These are phyloP conservation scores for Tor tambroides DNA, from an alignment of 2,113 vertebrate genomes.

Conservation along the genomic window DNA sequence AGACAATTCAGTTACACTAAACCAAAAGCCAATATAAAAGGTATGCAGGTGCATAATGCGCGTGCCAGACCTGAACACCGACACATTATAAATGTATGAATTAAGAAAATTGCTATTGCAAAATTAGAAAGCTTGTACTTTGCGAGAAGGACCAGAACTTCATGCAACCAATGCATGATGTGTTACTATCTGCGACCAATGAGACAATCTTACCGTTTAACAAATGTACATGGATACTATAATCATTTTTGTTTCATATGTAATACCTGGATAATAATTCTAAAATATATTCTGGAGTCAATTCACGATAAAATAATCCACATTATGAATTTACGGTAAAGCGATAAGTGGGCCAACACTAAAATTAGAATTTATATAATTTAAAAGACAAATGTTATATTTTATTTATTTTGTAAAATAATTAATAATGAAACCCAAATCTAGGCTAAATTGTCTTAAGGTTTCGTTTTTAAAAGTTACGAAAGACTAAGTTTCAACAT, in stretches of 20 bases:
- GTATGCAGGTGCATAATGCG: constrained; percentile 25
- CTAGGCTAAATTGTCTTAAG: not conserved
- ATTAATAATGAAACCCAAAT: not conserved
- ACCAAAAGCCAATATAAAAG: constrained; percentile 7
- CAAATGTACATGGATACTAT: not conserved
- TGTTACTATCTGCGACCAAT: not conserved
- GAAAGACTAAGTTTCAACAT: not conserved
- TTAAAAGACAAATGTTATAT: not conserved
- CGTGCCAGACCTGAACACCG: not conserved
- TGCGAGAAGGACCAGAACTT: not conserved
- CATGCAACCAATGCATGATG: not conserved
- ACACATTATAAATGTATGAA: not conserved
- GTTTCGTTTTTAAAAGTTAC: not conserved
- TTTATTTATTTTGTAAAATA: not conserved
- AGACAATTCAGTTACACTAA: constrained; percentile 23
- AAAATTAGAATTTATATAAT: not conserved
- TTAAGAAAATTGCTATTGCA: not conserved
- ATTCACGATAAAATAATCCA: not conserved
- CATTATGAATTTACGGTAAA: not conserved
- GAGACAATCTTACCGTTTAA: not conserved
- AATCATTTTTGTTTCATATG: not conserved
- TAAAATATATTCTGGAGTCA: not conserved
- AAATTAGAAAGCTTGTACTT: not conserved
- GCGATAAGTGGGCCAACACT: not conserved
- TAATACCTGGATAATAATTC: not conserved